Conservation (phyloP, 2,113 vertebrate species). For the Tor tambroides region DNA sequence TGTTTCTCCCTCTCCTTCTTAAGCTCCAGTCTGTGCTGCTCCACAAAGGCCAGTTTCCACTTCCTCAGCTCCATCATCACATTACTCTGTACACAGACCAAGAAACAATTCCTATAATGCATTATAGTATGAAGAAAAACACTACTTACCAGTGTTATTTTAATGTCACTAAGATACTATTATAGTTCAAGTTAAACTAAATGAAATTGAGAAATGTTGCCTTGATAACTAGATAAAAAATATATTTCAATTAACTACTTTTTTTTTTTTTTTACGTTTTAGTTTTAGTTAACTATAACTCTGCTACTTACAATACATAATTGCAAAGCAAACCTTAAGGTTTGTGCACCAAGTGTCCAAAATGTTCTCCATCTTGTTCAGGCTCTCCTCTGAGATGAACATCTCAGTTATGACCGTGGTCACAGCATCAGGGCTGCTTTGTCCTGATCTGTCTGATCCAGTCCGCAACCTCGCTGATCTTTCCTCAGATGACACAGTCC, state of each 20-base stretch:
- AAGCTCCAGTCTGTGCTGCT: slow-evolving; percentile 86
- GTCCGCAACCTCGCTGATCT: slow-evolving; percentile 68
- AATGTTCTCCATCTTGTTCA: slow-evolving; percentile 87
- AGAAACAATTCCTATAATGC: not conserved
- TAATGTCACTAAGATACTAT: no score
- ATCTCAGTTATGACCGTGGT: slow-evolving; percentile 71
- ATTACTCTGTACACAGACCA: slow-evolving; percentile 78
- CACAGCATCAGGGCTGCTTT: slow-evolving; percentile 63
- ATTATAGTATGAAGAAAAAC: not conserved
- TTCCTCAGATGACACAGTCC: slow-evolving; percentile 66
- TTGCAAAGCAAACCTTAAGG: slow-evolving; percentile 82
- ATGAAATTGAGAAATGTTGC: no score
- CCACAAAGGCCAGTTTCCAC: slow-evolving; percentile 86
- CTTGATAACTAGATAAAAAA: no score
- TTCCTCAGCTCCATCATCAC: slow-evolving; percentile 88
- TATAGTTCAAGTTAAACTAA: no score
- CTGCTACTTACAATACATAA: not conserved
- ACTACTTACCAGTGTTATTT: no score
- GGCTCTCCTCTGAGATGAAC: slow-evolving; percentile 82
- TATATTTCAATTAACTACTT: no score
- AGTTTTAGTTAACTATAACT: no score
- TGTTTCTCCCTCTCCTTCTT: slow-evolving; percentile 84
- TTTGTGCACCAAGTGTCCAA: slow-evolving; percentile 88
- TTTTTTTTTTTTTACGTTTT: no score
- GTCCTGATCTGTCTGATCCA: slow-evolving; percentile 65